Percentiles rank a stretch among this genome's conserved stretches.
Conservation (phyloP, 1,140 invertebrate genomes). For the Hesperophylax magnus region DNA sequence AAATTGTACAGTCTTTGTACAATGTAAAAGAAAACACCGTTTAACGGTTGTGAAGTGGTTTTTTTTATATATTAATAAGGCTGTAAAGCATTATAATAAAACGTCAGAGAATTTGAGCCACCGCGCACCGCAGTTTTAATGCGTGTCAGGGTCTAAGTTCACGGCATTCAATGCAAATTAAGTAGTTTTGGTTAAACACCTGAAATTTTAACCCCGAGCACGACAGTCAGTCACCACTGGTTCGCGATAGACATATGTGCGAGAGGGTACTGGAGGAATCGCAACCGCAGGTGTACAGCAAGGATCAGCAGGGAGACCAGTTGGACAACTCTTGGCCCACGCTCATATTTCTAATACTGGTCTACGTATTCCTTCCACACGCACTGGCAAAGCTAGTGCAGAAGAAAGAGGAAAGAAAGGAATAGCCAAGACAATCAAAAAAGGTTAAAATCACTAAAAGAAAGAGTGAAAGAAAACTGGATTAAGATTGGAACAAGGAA, state of each 20-base stretch:
- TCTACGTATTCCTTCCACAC: conserved; percentile 49
- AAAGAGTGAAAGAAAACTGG: too few species aligned
- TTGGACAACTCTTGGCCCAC: conserved; percentile 39
- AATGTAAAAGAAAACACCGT: too few species aligned
- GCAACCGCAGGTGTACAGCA: not conserved
- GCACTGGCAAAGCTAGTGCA: conserved; percentile 41
- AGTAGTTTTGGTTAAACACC: not conserved
- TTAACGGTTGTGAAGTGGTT: too few species aligned
- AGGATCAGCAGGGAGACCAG: not conserved
- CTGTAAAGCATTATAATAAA: too few species aligned
- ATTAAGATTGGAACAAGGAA: not conserved
- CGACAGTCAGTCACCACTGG: not conserved
- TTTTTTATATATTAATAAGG: too few species aligned
- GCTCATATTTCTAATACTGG: conserved; percentile 42
- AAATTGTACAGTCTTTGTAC: too few species aligned
- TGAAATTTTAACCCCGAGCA: not conserved
- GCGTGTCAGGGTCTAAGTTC: conserved; percentile 29
- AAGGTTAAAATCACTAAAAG: too few species aligned
- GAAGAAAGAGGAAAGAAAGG: not conserved
- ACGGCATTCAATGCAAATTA: conserved; percentile 51
- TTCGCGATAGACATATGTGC: not conserved
- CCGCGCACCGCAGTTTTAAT: too few species aligned
- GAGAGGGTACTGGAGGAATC: not conserved
- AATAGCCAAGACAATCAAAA: not conserved
- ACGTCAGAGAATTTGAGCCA: too few species aligned